These are phyloP conservation scores for Halichondria panicea DNA, from an alignment of 37 sponge, comb jelly and placozoan species.

Conservation along the genomic window DNA sequence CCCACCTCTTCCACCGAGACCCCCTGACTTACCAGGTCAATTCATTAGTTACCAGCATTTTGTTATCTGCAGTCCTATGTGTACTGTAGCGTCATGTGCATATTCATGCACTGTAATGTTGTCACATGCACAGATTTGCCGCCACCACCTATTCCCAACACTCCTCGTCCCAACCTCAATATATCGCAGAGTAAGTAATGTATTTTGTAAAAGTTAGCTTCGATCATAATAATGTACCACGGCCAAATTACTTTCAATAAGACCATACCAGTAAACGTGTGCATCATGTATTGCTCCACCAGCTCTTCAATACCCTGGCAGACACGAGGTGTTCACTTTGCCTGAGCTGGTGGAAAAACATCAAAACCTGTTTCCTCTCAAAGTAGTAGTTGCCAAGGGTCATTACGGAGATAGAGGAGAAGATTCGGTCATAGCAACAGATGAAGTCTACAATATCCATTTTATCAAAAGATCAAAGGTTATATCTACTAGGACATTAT, in stretches of 20 bases:
- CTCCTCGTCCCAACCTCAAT: conserved; percentile 6
- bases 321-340: conserved; percentile 13
- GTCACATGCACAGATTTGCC: too few relatives aligned
- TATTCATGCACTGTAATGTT: too few relatives aligned
- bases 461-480: conserved; percentile 55
- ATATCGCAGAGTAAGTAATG: background rate
- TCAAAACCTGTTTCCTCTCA: conserved; percentile 9
- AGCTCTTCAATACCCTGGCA: background rate
- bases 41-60: too few relatives aligned
- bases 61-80: too few relatives aligned
- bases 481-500: too few relatives aligned
- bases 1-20: too few relatives aligned
- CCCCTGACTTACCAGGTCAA: too few relatives aligned
- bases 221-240: background rate
- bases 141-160: conserved; percentile 6
- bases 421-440: conserved; percentile 27
- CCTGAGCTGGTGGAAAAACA: conserved; percentile 12
- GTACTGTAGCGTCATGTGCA: too few relatives aligned
- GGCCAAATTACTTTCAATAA: background rate
- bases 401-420: conserved; percentile 23
- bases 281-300: background rate
- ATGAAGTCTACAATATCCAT: conserved; percentile 51
- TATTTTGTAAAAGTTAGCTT: background rate
- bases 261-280: background rate
- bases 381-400: conserved; percentile 43